These are phyloP conservation scores for Augochlora pura DNA, from an alignment of 1,140 invertebrate genomes.

Conservation along the genomic window DNA sequence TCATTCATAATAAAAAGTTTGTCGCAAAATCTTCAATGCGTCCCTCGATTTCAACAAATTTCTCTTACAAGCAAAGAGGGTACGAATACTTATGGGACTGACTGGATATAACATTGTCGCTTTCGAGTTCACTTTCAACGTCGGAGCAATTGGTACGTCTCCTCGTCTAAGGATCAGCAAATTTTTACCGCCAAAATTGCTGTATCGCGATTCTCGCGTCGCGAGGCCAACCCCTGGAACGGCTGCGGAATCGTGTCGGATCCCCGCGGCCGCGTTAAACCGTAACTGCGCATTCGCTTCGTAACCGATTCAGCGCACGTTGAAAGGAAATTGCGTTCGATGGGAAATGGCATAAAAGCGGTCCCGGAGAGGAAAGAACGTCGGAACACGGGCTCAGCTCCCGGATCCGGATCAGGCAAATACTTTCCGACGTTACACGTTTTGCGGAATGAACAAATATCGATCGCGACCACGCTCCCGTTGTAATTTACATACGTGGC, in stretches of 20 bases:
- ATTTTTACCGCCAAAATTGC: not conserved
- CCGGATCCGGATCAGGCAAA: not conserved
- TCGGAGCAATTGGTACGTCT: too few relatives aligned
- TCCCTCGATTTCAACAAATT: too few relatives aligned
- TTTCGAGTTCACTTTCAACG: too few relatives aligned
- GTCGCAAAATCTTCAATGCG: too few relatives aligned
- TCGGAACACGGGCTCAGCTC: too few relatives aligned
- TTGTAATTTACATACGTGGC: slow-evolving; percentile 1
- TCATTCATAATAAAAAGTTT: too few relatives aligned
- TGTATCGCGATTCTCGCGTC: not conserved
- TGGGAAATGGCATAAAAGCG: not conserved
- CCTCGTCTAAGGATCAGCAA: too few relatives aligned
- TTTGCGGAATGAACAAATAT: not conserved
- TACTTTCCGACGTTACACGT: not conserved
- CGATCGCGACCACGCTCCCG: slow-evolving; percentile 4
- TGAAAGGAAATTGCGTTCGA: slow-evolving; percentile 9
- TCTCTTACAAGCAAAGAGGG: too few relatives aligned
- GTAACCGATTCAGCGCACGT: slow-evolving; percentile 1
- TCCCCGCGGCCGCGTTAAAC: not conserved
- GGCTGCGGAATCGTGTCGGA: not conserved
- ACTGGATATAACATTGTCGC: too few relatives aligned
- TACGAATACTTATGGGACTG: too few relatives aligned
- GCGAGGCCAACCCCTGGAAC: not conserved
- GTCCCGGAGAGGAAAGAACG: not conserved
- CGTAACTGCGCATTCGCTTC: not conserved